A percentile compares a stretch with the other conserved stretches of the same genome.
These are phyloP conservation scores for Acropora yongei DNA, from an alignment of 64 coral and sea anemone species.

Conservation along the genomic window DNA sequence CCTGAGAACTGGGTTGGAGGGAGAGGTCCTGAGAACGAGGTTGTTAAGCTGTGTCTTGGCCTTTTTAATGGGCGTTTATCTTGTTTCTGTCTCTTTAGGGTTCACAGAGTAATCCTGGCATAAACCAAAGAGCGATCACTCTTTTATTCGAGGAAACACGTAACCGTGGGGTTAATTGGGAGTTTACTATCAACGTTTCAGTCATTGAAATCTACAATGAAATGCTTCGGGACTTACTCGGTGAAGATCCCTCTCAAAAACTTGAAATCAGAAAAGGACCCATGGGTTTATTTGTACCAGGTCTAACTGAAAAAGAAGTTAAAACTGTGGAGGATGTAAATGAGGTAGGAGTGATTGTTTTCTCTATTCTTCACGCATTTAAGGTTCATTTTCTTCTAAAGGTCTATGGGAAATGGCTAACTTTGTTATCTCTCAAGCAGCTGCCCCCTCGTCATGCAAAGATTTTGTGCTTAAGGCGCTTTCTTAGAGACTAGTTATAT, in stretches of 20 bases:
- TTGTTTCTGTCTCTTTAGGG: conserved; percentile 26
- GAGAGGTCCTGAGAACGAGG: too few relatives aligned
- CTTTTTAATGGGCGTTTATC: too few relatives aligned
- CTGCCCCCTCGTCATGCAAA: too few relatives aligned
- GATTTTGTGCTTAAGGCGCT: too few relatives aligned
- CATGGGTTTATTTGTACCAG: conserved; percentile 88
- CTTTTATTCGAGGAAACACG: conserved; percentile 83
- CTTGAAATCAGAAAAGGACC: conserved; percentile 90
- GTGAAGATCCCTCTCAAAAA: conserved; percentile 72
- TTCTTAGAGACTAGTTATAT: too few relatives aligned
- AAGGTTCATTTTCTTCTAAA: too few relatives aligned
- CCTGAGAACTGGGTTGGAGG: too few relatives aligned
- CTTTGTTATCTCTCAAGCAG: too few relatives aligned
- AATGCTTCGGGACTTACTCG: conserved; percentile 89
- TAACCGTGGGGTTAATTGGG: conserved; percentile 77
- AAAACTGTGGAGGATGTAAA: conserved; percentile 80
- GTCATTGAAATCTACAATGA: conserved; percentile 99
- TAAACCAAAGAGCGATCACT: conserved; percentile 79
- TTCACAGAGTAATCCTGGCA: conserved; percentile 67
- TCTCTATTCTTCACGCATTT: too few relatives aligned
- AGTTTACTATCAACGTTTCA: conserved; percentile 76
- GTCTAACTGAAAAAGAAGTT: conserved; percentile 73
- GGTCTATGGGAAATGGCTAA: too few relatives aligned
- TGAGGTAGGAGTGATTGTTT: conserved; percentile 48
- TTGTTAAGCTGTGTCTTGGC: too few relatives aligned